Percentiles rank a stretch among this genome's conserved stretches.
These are phyloP conservation scores for Eupleurogrammus muticus DNA, from an alignment of 2,797 vertebrate species.

Conservation along the genomic window DNA sequence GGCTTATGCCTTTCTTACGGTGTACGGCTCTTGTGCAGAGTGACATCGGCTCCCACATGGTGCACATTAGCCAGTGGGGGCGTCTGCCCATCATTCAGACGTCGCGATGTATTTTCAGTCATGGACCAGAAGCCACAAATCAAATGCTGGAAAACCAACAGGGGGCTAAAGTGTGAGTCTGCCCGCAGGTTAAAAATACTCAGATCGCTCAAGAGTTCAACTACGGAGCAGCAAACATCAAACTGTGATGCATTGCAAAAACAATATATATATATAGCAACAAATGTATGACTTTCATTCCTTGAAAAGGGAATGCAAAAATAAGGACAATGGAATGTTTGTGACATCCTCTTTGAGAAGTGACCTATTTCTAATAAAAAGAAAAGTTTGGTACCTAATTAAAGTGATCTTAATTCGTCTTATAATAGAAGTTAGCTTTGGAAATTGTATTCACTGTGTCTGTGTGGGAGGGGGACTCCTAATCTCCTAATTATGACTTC, in stretches of 20 bases:
- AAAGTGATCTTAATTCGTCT: background rate
- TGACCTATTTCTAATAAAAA: background rate
- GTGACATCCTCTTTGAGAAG: background rate
- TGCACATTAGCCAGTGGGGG: constrained; percentile 66
- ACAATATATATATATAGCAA: too few species aligned
- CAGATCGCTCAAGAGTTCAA: constrained; percentile 12
- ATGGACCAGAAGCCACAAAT: constrained; percentile 64
- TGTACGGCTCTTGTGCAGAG: constrained; percentile 59
- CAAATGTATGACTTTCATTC: background rate
- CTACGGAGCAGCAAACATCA: constrained; percentile 19
- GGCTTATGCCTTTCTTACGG: constrained; percentile 35
- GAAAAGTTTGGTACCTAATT: too few species aligned
- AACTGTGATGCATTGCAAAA: background rate
- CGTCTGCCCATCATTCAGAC: constrained; percentile 70
- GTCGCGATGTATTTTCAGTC: constrained; percentile 52
- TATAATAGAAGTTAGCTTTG: too few species aligned
- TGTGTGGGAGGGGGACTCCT: too few species aligned
- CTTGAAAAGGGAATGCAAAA: background rate
- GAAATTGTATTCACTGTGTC: too few species aligned
- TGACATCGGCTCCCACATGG: constrained; percentile 56
- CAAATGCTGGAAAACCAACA: constrained; percentile 51
- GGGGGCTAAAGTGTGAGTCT: constrained; percentile 23
- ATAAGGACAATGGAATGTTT: background rate
- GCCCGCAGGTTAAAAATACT: constrained; percentile 36
- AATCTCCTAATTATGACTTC: too few species aligned